Evolutionary conservation across 2,797 vertebrate species (phyloP).

Genomic region (Cryptoprocta ferox): DNA sequence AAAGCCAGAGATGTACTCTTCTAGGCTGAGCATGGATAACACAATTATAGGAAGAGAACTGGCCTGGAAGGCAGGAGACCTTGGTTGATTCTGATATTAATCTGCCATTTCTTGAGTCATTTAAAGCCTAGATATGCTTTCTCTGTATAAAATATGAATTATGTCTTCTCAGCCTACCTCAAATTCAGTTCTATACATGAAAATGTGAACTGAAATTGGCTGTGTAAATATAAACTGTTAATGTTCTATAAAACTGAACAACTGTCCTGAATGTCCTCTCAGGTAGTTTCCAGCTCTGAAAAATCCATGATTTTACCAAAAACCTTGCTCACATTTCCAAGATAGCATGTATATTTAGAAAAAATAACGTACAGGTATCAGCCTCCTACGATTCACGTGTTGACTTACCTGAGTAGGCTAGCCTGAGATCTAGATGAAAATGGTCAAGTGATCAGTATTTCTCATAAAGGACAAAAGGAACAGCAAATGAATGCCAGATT

Average conservation of each 20-base stretch:
- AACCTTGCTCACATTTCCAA: background rate
- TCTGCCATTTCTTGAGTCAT: background rate
- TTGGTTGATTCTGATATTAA: background rate
- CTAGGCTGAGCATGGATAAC: fast-evolving
- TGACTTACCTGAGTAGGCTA: background rate
- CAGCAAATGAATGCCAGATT: background rate
- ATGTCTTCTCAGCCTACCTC: background rate
- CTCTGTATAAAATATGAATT: background rate
- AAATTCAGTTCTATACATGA: constrained; percentile 32
- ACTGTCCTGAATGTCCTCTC: background rate
- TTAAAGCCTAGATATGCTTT: background rate
- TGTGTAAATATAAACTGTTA: background rate
- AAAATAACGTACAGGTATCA: background rate
- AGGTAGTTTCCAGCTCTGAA: background rate
- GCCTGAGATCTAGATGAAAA: background rate
- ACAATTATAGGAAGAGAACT: background rate
- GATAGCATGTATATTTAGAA: background rate
- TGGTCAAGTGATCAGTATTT: background rate
- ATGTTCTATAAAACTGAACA: background rate
- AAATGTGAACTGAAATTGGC: background rate
- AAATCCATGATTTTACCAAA: background rate
- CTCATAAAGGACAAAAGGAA: background rate
- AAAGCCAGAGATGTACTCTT: background rate
- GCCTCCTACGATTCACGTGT: background rate
- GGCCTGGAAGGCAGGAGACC: background rate